These are phyloP conservation scores for Drosophila eugracilis DNA, from an alignment of 1,140 invertebrate genomes.

Conservation along the genomic window DNA sequence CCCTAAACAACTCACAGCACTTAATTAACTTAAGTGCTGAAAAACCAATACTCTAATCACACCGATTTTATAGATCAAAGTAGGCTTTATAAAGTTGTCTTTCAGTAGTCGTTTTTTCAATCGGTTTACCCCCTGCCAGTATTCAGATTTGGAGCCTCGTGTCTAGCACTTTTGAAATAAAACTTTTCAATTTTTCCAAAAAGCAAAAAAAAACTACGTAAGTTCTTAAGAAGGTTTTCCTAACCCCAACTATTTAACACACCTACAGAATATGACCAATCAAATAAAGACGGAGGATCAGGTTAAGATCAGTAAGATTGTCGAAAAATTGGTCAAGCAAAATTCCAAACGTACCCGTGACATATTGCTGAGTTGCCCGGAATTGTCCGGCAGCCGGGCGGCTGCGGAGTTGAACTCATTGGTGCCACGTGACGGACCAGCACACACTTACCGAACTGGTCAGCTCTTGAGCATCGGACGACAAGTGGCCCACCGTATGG, in stretches of 20 bases:
- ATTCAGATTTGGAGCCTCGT: background rate
- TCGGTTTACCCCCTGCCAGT: background rate
- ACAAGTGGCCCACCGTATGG: background rate
- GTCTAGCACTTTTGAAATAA: background rate
- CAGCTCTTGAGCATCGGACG: background rate
- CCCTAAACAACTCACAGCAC: constrained; percentile 1
- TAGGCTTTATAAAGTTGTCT: too few species aligned
- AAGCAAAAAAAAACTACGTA: background rate
- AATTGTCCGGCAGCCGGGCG: background rate
- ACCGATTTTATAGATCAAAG: too few species aligned
- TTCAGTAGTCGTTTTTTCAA: background rate
- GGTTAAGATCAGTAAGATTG: background rate
- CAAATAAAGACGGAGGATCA: background rate
- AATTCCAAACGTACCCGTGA: constrained; percentile 2
- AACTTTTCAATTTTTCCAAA: too few species aligned
- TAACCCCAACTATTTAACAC: too few species aligned
- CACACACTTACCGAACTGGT: background rate
- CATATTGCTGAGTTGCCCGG: background rate
- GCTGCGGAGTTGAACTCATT: background rate
- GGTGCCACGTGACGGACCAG: background rate
- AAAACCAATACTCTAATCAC: too few species aligned
- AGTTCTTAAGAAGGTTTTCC: too few species aligned
- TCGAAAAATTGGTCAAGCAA: constrained; percentile 2
- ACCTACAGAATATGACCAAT: constrained; percentile 1
- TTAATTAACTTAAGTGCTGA: constrained; percentile 20